Percentiles rank a stretch among this genome's conserved stretches.
Conservation (phyloP, 2,888 invertebrate genomes). For the Diloba caeruleocephala region DNA sequence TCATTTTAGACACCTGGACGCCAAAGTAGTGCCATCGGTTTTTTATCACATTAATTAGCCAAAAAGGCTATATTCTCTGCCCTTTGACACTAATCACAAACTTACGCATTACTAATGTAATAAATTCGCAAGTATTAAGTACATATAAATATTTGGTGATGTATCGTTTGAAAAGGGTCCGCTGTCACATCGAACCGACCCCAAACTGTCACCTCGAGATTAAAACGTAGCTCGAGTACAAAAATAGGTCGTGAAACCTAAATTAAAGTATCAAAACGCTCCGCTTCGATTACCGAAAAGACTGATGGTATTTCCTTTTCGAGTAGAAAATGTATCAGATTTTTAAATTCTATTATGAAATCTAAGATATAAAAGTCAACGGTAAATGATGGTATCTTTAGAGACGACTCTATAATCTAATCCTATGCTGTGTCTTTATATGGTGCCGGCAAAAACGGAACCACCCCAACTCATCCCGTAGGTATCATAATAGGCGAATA, state of each 20-base stretch:
- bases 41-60: neutral
- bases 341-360: constrained; percentile 3
- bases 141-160: constrained; percentile 39
- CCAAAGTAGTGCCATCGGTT: no score
- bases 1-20: no score
- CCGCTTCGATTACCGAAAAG: constrained; percentile 5
- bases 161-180: constrained; percentile 49
- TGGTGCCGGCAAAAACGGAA: no score
- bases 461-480: no score
- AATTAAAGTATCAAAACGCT: constrained; percentile 33
- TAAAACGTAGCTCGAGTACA: constrained; percentile 43
- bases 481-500: no score
- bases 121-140: constrained; percentile 45
- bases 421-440: no score
- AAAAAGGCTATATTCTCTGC: constrained; percentile 13
- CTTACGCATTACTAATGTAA: constrained; percentile 23
- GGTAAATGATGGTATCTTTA: neutral
- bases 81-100: constrained; percentile 33
- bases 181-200: constrained; percentile 47
- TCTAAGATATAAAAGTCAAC: neutral
- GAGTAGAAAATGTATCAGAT: constrained; percentile 18
- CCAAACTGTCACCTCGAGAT: constrained; percentile 49
- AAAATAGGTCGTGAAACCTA: constrained; percentile 18
- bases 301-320: constrained; percentile 24
- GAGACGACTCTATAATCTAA: neutral